Conservation (phyloP, 2,113 vertebrate species). For the Pogona vitticeps region DNA sequence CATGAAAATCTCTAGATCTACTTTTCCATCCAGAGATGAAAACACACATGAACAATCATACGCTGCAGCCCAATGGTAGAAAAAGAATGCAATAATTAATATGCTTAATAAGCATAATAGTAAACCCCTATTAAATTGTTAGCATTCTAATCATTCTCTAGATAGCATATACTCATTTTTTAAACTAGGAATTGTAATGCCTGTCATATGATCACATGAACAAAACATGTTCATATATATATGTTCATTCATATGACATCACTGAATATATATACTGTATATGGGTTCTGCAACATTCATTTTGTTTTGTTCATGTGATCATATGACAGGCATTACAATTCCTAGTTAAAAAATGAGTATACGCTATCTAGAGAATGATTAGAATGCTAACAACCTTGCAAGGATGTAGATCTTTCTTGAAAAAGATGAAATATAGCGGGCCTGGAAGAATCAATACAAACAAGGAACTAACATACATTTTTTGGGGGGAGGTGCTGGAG, state of each 20-base stretch:
- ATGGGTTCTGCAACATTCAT: too few species aligned
- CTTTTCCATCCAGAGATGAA: background rate
- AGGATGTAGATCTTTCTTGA: background rate
- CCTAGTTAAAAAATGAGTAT: too few species aligned
- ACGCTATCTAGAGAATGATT: slow-evolving; percentile 3
- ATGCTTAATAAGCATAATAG: too few species aligned
- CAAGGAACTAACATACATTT: background rate
- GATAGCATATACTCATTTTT: background rate
- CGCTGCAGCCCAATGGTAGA: too few species aligned
- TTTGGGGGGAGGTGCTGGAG: background rate
- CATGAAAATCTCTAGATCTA: background rate
- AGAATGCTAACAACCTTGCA: slow-evolving; percentile 4
- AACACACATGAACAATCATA: background rate
- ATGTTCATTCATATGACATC: background rate
- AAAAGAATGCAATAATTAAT: too few species aligned
- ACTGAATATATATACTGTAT: background rate
- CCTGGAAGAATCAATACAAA: slow-evolving; percentile 8
- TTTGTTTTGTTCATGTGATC: background rate
- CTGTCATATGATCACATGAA: background rate
- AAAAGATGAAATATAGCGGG: background rate
- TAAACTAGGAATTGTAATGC: too few species aligned
- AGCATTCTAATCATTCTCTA: background rate
- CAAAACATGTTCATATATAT: background rate
- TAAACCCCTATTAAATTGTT: too few species aligned
- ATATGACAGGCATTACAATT: background rate